Evolutionary conservation across 2,113 vertebrate species (phyloP).

Genomic region (Zosterops pallidus): DNA sequence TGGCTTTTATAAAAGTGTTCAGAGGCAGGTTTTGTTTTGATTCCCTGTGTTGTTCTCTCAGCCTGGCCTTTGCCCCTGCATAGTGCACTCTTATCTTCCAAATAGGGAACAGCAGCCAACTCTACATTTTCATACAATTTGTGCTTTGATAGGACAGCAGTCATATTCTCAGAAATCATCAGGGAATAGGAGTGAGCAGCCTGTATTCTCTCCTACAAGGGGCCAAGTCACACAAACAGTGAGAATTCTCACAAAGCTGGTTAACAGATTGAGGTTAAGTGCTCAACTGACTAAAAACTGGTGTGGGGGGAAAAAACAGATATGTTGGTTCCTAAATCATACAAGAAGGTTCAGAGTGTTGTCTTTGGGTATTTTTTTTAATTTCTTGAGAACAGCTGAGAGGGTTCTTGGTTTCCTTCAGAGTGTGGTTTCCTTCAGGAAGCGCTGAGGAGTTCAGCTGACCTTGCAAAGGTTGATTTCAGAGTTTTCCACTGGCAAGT

Average conservation of each 20-base stretch:
- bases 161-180: neutral
- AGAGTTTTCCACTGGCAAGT: neutral
- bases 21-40: neutral
- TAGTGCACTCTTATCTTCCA: neutral
- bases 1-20: neutral
- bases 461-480: neutral
- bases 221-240: neutral
- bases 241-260: neutral
- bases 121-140: neutral
- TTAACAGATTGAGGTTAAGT: neutral
- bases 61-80: neutral
- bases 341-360: neutral
- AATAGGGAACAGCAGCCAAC: neutral
- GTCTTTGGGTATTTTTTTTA: neutral
- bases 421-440: neutral
- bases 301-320: no score
- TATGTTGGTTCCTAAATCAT: neutral
- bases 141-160: neutral
- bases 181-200: neutral
- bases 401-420: neutral
- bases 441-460: neutral
- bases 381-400: neutral
- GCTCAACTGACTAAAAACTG: neutral
- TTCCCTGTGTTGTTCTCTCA: neutral
- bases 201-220: neutral